Conservation (phyloP, 2,113 vertebrate genomes). For the Piaya cayana region DNA sequence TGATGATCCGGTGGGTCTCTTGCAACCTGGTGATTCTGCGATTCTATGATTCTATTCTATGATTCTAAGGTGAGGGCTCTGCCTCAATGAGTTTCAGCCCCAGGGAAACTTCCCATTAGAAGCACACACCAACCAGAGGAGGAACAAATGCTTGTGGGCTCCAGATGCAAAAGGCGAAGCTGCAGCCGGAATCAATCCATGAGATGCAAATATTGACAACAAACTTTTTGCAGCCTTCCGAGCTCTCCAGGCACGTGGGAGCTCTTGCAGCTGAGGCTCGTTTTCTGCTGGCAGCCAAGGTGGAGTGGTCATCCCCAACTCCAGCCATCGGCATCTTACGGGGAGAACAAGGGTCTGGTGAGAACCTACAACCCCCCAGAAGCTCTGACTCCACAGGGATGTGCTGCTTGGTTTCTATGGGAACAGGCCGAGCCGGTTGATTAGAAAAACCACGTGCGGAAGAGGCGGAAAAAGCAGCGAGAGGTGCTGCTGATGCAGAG, state of each 20-base stretch:
- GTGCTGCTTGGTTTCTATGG: slow-evolving; percentile 63
- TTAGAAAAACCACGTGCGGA: slow-evolving; percentile 26
- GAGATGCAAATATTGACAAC: background rate
- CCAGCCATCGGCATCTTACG: background rate
- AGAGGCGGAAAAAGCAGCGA: slow-evolving; percentile 10
- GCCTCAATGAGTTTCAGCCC: background rate
- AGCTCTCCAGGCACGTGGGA: fast-evolving
- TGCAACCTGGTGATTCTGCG: too few relatives aligned
- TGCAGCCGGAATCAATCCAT: background rate
- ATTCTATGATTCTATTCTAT: too few relatives aligned
- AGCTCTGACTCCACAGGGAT: background rate
- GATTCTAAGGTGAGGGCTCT: background rate
- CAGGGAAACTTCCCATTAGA: background rate
- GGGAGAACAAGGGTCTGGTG: background rate
- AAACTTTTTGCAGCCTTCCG: background rate
- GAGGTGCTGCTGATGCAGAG: slow-evolving; percentile 19
- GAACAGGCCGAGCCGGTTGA: slow-evolving; percentile 45
- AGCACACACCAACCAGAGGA: background rate
- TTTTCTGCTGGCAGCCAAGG: background rate
- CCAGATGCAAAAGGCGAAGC: background rate
- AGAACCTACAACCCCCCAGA: background rate
- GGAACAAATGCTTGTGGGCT: fast-evolving
- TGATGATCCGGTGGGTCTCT: too few relatives aligned
- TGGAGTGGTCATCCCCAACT: background rate
- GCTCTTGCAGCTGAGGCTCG: background rate